These are phyloP conservation scores for Melieria crassipennis DNA, from an alignment of 2,888 invertebrate genomes.

Conservation along the genomic window DNA sequence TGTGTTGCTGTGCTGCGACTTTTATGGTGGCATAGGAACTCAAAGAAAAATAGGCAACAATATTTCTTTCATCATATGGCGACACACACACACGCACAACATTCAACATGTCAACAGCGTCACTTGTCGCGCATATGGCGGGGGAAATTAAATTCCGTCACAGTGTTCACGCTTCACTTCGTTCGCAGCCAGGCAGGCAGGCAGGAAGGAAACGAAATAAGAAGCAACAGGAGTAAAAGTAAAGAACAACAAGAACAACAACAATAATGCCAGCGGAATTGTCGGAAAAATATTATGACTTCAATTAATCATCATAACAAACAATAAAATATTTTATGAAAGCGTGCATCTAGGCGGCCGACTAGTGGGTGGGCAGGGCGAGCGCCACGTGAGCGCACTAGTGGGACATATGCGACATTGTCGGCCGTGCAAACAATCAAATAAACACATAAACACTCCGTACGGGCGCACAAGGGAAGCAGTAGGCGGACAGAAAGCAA, in stretches of 20 bases:
- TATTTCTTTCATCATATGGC: constrained; percentile 9
- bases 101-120: constrained; percentile 35
- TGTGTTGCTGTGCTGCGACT: too few species aligned
- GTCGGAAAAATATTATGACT: constrained; percentile 49
- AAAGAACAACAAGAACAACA: background rate
- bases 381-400: background rate
- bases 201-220: constrained; percentile 7
- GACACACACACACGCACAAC: background rate
- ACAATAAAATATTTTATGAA: constrained; percentile 49
- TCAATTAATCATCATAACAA: constrained; percentile 57
- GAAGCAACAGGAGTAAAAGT: background rate
- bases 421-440: constrained; percentile 19
- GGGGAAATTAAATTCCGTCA: constrained; percentile 35
- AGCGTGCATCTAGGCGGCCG: constrained; percentile 34
- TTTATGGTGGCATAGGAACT: too few species aligned
- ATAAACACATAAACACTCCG: constrained; percentile 9
- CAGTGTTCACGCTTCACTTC: constrained; percentile 26
- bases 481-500: constrained; percentile 48
- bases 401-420: background rate
- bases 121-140: background rate
- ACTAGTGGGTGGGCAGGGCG: constrained; percentile 6
- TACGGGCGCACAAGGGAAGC: background rate
- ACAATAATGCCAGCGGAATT: background rate
- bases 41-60: background rate
- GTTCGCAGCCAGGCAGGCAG: background rate